These are phyloP conservation scores for Diachrysia chrysitis DNA, from an alignment of 2,888 invertebrate species.

Conservation along the genomic window DNA sequence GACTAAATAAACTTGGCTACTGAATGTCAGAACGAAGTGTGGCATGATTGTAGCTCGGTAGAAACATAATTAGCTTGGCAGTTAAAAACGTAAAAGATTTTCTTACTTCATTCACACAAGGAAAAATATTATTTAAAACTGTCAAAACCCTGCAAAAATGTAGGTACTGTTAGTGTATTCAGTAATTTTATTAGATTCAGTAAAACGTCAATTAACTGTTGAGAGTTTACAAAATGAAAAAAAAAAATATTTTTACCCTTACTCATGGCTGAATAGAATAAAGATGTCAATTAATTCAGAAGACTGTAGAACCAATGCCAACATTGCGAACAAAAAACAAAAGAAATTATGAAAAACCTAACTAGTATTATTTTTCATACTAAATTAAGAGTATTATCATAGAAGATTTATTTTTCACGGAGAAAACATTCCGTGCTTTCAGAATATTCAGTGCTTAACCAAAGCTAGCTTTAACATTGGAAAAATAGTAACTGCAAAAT, in stretches of 20 bases:
- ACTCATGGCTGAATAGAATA: neutral
- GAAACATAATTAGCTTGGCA: neutral
- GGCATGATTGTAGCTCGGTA: constrained; percentile 17
- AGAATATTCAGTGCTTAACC: constrained; percentile 6
- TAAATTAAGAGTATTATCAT: constrained; percentile 4
- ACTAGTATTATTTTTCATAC: constrained; percentile 4
- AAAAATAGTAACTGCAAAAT: constrained; percentile 38
- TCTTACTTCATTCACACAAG: too few species aligned
- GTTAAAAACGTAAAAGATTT: neutral
- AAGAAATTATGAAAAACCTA: neutral
- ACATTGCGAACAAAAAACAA: neutral
- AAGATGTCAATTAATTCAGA: neutral
- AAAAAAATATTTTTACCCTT: neutral
- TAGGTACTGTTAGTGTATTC: too few species aligned
- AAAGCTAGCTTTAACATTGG: constrained; percentile 27
- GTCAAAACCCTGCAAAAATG: too few species aligned
- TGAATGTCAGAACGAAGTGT: constrained; percentile 28
- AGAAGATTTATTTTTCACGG: constrained; percentile 1
- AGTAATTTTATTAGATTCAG: too few species aligned
- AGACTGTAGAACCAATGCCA: neutral
- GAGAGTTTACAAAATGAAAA: too few species aligned
- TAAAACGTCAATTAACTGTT: too few species aligned
- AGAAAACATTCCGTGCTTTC: constrained; percentile 3
- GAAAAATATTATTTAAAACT: too few species aligned
- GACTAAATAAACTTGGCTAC: constrained; percentile 39